Conservation (phyloP, 2,113 vertebrate species). For the Megaptera novaeangliae region DNA sequence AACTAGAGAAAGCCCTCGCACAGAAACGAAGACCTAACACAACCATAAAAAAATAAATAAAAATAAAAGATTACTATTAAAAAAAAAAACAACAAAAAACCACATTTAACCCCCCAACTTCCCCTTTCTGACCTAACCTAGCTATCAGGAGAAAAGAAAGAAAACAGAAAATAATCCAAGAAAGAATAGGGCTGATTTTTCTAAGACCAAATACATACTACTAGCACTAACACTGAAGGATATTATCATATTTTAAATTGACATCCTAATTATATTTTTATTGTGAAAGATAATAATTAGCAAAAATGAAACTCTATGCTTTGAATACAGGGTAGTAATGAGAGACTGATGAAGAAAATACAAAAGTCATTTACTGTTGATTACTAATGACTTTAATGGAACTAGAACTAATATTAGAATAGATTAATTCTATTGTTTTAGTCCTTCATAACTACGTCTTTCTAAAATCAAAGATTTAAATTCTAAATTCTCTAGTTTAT, state of each 20-base stretch:
- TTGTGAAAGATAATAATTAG: constrained; percentile 27
- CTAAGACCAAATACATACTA: not conserved
- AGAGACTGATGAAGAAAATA: constrained; percentile 12
- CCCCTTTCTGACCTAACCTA: not conserved
- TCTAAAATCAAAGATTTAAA: not conserved
- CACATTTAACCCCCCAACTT: not conserved
- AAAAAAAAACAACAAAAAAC: not conserved
- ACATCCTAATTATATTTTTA: not conserved
- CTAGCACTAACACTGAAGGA: not conserved
- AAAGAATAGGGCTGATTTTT: not conserved
- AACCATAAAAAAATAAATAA: too few species aligned
- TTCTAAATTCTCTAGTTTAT: not conserved
- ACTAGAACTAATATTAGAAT: not conserved
- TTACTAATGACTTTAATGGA: not conserved
- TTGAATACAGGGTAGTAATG: not conserved
- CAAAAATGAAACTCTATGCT: not conserved
- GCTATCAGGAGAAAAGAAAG: constrained; percentile 15
- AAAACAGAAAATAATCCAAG: not conserved
- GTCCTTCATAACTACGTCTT: not conserved
- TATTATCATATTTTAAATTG: not conserved
- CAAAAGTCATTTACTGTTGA: not conserved
- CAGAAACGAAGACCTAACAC: too few species aligned
- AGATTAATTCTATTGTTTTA: not conserved
- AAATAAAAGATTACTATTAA: too few species aligned
- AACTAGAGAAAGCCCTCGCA: too few species aligned